Evolutionary conservation across 2,113 vertebrate genomes (phyloP).

Genomic region (Microcebus murinus): DNA sequence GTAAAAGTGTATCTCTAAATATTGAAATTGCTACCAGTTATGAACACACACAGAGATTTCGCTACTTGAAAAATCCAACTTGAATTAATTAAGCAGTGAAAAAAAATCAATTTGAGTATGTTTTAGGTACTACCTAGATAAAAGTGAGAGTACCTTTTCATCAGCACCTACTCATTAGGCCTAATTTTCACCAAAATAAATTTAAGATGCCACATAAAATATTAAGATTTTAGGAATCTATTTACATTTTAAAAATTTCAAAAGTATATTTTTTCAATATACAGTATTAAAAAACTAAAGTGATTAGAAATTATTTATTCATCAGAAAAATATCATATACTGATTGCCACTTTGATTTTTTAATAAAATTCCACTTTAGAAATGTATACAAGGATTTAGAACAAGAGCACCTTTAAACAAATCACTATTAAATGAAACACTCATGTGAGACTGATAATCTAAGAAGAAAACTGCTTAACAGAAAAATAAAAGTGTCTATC

Average conservation of each 20-base stretch:
- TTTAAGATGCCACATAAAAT: not conserved
- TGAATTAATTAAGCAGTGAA: slow-evolving; percentile 17
- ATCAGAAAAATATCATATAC: not conserved
- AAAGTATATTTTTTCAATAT: not conserved
- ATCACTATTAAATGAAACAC: not conserved
- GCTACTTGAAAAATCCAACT: not conserved
- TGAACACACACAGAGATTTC: slow-evolving; percentile 2
- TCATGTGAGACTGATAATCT: not conserved
- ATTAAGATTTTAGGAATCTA: not conserved
- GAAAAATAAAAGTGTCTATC: not conserved
- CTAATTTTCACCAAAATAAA: not conserved
- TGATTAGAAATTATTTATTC: not conserved
- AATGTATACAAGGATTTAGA: not conserved
- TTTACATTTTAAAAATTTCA: slow-evolving; percentile 3
- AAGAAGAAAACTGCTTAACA: not conserved
- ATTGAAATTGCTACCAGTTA: not conserved
- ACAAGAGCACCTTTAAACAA: not conserved
- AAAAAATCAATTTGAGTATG: not conserved
- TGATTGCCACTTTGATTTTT: not conserved
- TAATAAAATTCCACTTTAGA: slow-evolving; percentile 2
- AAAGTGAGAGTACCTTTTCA: not conserved
- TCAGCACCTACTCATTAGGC: not conserved
- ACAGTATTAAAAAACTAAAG: not conserved
- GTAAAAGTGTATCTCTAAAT: not conserved
- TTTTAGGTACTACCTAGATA: not conserved